Conservation (phyloP, 92 coral and sea anemone species). For the Parazoanthus swiftii region DNA sequence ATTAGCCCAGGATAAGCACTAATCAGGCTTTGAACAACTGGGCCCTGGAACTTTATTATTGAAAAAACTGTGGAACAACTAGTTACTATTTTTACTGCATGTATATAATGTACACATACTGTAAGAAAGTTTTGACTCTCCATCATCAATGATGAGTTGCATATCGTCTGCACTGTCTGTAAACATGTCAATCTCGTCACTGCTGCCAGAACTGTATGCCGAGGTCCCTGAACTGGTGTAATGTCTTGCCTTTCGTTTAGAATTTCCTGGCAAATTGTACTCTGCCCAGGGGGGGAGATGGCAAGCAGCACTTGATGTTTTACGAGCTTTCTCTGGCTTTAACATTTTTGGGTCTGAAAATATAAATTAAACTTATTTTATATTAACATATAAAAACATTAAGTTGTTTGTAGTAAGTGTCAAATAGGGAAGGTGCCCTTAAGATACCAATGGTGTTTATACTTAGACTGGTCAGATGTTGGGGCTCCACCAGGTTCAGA, state of each 20-base stretch:
- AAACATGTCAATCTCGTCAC: conserved; percentile 62
- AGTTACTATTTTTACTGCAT: not conserved
- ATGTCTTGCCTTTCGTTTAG: not conserved
- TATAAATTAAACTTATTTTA: not conserved
- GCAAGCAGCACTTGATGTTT: conserved; percentile 26
- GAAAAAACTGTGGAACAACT: too few relatives aligned
- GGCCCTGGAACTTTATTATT: too few relatives aligned
- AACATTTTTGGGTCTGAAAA: conserved; percentile 50
- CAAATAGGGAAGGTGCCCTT: too few relatives aligned
- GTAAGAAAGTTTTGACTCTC: conserved; percentile 68
- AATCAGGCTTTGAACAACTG: too few relatives aligned
- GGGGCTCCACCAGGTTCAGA: too few relatives aligned
- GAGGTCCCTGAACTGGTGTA: conserved; percentile 58
- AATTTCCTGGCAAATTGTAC: conserved; percentile 7
- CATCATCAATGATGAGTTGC: conserved; percentile 41
- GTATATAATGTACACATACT: conserved; percentile 49
- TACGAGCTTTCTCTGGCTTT: conserved; percentile 10
- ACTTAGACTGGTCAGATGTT: too few relatives aligned
- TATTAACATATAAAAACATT: not conserved
- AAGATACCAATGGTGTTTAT: too few relatives aligned
- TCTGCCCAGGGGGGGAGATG: conserved; percentile 47
- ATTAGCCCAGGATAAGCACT: too few relatives aligned
- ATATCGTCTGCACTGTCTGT: conserved; percentile 40
- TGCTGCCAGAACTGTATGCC: conserved; percentile 66
- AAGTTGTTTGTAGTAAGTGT: too few relatives aligned